Evolutionary conservation across 2,113 vertebrate genomes (phyloP).

Genomic region (Rhagologus leucostigma): DNA sequence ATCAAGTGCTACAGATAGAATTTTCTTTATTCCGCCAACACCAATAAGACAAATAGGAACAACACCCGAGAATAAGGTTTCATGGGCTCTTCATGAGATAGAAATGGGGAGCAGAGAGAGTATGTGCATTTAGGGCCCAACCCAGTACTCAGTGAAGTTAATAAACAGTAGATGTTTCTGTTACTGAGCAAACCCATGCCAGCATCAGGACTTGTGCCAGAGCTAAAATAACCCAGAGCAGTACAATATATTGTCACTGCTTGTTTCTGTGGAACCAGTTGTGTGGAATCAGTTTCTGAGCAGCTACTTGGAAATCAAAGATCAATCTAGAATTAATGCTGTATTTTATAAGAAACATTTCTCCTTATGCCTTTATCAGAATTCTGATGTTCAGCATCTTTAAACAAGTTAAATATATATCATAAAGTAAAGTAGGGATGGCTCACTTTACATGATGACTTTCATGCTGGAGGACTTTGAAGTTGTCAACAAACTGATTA

Average conservation of each 20-base stretch:
- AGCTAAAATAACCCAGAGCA: neutral
- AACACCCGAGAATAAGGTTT: neutral
- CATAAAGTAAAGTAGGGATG: neutral
- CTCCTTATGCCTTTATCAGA: neutral
- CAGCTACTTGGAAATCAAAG: neutral
- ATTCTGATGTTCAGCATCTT: neutral
- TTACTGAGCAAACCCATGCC: neutral
- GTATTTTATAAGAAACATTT: neutral
- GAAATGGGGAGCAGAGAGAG: neutral
- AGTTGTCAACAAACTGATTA: neutral
- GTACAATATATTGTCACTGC: neutral
- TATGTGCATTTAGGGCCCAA: neutral
- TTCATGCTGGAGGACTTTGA: neutral
- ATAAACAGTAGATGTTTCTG: neutral
- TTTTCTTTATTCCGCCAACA: neutral
- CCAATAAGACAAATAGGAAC: neutral
- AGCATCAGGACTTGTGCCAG: neutral
- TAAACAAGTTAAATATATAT: neutral
- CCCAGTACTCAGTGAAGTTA: neutral
- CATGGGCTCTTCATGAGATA: neutral
- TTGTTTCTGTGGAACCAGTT: neutral
- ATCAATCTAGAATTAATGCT: neutral
- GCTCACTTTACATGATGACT: neutral
- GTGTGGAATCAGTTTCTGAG: neutral
- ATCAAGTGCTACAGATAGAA: neutral